Evolutionary conservation across 2,113 vertebrate species (phyloP).

Genomic region (Copsychus sechellarum): DNA sequence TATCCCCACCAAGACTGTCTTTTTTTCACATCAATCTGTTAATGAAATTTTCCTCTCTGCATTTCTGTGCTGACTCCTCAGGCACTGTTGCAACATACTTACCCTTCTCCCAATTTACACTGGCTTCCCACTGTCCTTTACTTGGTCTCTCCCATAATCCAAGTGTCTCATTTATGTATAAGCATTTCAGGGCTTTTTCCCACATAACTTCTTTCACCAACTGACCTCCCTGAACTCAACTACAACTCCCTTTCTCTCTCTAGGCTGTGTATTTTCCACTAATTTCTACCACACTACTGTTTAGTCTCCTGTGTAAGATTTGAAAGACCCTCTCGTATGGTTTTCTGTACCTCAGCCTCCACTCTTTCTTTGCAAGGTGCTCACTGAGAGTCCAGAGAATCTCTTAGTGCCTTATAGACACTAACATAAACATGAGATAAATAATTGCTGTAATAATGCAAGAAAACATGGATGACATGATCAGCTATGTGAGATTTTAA

Average conservation of each 20-base stretch:
- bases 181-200: not conserved
- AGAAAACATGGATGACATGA: not conserved
- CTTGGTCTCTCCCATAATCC: not conserved
- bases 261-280: not conserved
- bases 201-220: not conserved
- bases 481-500: not conserved
- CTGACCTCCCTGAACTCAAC: not conserved
- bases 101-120: not conserved
- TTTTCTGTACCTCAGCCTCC: not conserved
- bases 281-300: not conserved
- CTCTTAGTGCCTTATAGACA: not conserved
- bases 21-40: not conserved
- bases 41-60: not conserved
- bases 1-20: not conserved
- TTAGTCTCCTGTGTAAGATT: not conserved
- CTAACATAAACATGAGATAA: not conserved
- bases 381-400: not conserved
- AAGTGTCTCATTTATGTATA: not conserved
- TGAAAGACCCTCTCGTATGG: accelerated
- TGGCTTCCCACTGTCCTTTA: not conserved
- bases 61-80: not conserved
- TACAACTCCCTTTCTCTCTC: not conserved
- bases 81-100: not conserved
- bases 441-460: not conserved
- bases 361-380: not conserved